A percentile compares a stretch with the other conserved stretches of the same genome.
phyloP scores from a whole-genome alignment of 2,888 invertebrate genomes.

The Tetragnatha montana region DNA sequence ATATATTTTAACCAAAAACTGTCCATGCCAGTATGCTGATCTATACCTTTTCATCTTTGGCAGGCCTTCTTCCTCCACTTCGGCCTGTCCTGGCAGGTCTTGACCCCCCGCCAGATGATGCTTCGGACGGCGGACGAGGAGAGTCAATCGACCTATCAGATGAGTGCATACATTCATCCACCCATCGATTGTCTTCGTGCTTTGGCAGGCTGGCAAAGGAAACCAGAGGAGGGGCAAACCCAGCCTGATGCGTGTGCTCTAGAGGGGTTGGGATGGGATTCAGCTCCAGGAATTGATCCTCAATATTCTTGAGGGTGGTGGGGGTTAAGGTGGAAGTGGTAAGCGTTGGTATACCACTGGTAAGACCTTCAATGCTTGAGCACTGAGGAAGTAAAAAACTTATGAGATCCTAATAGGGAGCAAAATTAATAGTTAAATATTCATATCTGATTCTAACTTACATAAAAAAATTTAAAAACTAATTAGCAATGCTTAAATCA shows the following conservation, averaged over 20 bases:
- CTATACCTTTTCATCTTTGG: constrained; percentile 79
- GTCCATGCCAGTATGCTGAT: not conserved
- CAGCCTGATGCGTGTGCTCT: constrained; percentile 88
- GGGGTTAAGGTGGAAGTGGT: constrained; percentile 96
- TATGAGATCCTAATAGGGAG: too few relatives aligned
- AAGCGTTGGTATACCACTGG: constrained; percentile 82
- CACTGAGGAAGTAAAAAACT: constrained; percentile 28
- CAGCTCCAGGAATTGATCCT: constrained; percentile 92
- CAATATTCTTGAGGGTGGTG: constrained; percentile 91
- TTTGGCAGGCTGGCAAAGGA: constrained; percentile 69
- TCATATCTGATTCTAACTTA: too few relatives aligned
- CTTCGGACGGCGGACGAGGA: constrained; percentile 53
- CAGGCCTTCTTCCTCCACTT: constrained; percentile 89
- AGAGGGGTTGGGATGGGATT: constrained; percentile 80
- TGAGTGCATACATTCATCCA: constrained; percentile 65
- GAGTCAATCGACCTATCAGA: constrained; percentile 66
- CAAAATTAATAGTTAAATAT: too few relatives aligned
- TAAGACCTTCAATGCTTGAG: constrained; percentile 61
- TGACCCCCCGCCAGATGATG: constrained; percentile 37
- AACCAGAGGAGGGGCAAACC: constrained; percentile 89
- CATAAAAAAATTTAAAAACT: too few relatives aligned
- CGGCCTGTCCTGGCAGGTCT: constrained; percentile 78
- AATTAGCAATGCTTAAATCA: too few relatives aligned
- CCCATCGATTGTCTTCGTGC: constrained; percentile 67
- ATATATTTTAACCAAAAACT: constrained; percentile 44